Base-by-base conservation (phyloP, 2,888 invertebrate genomes). In the Rutpela maculata region DNA sequence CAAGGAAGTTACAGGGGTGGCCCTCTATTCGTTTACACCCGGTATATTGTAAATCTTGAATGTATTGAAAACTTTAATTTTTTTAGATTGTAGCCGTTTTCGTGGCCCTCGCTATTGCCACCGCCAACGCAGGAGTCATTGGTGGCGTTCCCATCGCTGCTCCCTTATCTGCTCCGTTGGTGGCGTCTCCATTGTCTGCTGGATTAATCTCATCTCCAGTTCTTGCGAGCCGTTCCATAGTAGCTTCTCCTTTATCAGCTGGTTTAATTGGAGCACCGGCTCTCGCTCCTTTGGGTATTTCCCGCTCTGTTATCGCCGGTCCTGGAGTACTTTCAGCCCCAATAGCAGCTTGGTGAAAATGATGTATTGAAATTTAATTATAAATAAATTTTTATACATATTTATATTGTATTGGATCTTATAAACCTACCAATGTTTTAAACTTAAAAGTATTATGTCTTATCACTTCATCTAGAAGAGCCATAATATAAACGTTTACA, bases 241-340 rank as follows among this genome's bases (percentile, higher is more conserved):
- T 70, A 18, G 70, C 43, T 22, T 15, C 60, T n/a, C 70, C 70
- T 19, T 35, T 38, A 11, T 59, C 70, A 10, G 60, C 43, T 60
- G 70, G 70, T n/a, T 15, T 70, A 35, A 19, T 70, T 17, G 68
- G 18, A 17, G 69, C 59, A 1, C 69, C 69, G 12, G 59, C 26
- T 7, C 15, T 59, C 0, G 38, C 43, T 10, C 31, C 63, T 18
- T 38, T 15, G 38, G 63, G 35, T 1, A 6, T 63, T 18, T 63
- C 69, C 19, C 69, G 69, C 0, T 59, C 69, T 4, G 69, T 70
- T 6, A 31, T 70, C 55, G 31, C 56, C 6, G 60, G 38, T 31
- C 69, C 69, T 35, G 57, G 38, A 9, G 60, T 59, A 59, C 59
- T 22, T 12, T 43, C 50, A 38, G 57, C 59, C n/a, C 31, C 31